Evolutionary conservation across 1,140 invertebrate genomes (phyloP), one percentile per base, ranked within the genome.

Genomic region (Subanguina moxae): DNA sequence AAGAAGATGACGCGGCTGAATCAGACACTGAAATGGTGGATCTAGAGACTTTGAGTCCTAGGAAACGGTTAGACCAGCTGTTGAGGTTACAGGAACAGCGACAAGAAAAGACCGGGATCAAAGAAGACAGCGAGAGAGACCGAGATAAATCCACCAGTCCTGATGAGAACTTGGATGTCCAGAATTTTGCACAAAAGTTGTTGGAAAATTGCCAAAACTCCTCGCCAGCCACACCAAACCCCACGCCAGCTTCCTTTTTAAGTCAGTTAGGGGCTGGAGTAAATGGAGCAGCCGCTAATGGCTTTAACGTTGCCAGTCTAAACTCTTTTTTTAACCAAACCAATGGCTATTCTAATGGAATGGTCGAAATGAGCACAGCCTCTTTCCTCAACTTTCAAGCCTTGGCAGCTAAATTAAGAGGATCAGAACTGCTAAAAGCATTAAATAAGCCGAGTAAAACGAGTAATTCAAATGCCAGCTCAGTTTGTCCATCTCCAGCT

Each of bases 21-120:
- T 61, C 58, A 45, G 58, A 61, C 27, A 28, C 58, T 32, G 58
- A 61, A 45, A 23, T 30, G 58, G 56, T 62, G 17, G 48, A 63
- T 30, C 30, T 42, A 19, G 65, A 67, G 23, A 56, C 30, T 1
- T 23, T 19, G n/a, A 15, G 32, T 13, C 67, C 67, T 15, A 28
- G 67, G n/a, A 59, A 46, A 17, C 43, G 72, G 3, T 46, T 72
- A 3, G 71, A 72, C 27, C 38, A 71, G 1, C 65, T 72, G 25
- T 25, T 72, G 13, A 28, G 72, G 17, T 25, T 72, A 3, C 58
- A 72, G 56, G 71, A 72, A 11, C 74, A 75, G 59, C 73, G 71
- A 0, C 27, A 17, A n/a, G 19, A 61, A 30, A 13, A 61, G 38
- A 30, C 3, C 5, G 8, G 27, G n/a, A 30, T 75, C 57, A 64